phyloP scores from a whole-genome alignment of 2,797 vertebrate genomes.

The Cirrhinus molitorella region DNA sequence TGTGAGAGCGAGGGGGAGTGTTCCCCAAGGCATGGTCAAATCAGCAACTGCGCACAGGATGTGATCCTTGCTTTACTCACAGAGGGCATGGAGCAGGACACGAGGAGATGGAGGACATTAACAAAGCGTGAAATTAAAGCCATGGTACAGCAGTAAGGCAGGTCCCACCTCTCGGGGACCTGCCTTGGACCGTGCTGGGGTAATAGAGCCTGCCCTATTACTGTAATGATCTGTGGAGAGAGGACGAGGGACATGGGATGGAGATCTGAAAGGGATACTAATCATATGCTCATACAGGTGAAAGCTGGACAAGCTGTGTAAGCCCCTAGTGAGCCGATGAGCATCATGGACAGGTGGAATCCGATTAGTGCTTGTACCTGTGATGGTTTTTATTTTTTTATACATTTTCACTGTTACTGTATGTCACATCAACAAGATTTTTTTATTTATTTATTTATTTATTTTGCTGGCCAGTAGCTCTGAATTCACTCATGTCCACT shows the following conservation, averaged over 20 bases:
- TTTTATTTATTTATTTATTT: neutral
- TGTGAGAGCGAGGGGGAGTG: slow-evolving; percentile 54
- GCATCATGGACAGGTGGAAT: slow-evolving; percentile 1
- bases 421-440: neutral
- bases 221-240: slow-evolving; percentile 79
- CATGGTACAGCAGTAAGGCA: slow-evolving; percentile 71
- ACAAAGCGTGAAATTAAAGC: slow-evolving; percentile 86
- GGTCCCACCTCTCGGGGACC: slow-evolving; percentile 68
- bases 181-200: slow-evolving; percentile 64
- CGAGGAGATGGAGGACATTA: slow-evolving; percentile 75
- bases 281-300: slow-evolving; percentile 69
- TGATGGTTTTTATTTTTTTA: slow-evolving; percentile 1
- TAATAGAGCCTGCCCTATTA: slow-evolving; percentile 82
- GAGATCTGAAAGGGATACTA: slow-evolving; percentile 72
- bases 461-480: neutral
- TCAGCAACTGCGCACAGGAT: slow-evolving; percentile 65
- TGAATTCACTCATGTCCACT: neutral
- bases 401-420: neutral
- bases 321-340: neutral
- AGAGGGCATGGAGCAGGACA: slow-evolving; percentile 66
- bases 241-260: slow-evolving; percentile 67
- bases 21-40: slow-evolving; percentile 58
- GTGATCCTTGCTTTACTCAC: slow-evolving; percentile 61
- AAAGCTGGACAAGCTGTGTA: slow-evolving; percentile 12
- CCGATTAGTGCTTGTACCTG: neutral